Conservation (phyloP, 2,888 invertebrate species). For the Ornithoptera alexandrae region DNA sequence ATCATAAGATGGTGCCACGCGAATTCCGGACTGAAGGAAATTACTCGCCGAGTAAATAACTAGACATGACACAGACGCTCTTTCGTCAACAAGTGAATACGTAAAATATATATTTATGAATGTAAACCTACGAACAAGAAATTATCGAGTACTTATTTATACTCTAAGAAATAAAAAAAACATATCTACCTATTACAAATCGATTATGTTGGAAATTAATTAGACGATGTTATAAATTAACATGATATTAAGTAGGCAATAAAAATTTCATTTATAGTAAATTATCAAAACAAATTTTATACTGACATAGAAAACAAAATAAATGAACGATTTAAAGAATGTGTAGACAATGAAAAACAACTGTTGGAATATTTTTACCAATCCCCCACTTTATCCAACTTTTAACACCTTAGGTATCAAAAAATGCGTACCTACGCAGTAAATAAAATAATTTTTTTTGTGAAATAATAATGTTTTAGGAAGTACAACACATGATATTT, state of each 20-base stretch:
- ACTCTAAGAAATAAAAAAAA: no score
- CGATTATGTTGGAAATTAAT: neutral
- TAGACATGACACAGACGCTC: constrained; percentile 73
- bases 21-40: constrained; percentile 67
- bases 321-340: constrained; percentile 15
- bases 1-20: constrained; percentile 54
- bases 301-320: constrained; percentile 41
- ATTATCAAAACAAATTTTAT: neutral
- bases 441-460: neutral
- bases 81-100: neutral
- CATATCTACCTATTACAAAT: no score
- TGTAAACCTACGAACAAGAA: no score
- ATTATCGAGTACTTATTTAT: no score
- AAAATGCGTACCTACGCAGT: neutral
- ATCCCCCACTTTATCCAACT: neutral
- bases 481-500: neutral
- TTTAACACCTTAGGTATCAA: neutral
- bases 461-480: neutral
- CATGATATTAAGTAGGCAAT: neutral
- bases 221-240: neutral
- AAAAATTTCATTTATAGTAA: constrained; percentile 6
- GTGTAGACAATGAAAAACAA: constrained; percentile 16
- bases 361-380: neutral
- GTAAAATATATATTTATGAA: constrained; percentile 2
- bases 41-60: constrained; percentile 67